phyloP scores from a whole-genome alignment of 2,797 vertebrate species.

The Lophius americanus region DNA sequence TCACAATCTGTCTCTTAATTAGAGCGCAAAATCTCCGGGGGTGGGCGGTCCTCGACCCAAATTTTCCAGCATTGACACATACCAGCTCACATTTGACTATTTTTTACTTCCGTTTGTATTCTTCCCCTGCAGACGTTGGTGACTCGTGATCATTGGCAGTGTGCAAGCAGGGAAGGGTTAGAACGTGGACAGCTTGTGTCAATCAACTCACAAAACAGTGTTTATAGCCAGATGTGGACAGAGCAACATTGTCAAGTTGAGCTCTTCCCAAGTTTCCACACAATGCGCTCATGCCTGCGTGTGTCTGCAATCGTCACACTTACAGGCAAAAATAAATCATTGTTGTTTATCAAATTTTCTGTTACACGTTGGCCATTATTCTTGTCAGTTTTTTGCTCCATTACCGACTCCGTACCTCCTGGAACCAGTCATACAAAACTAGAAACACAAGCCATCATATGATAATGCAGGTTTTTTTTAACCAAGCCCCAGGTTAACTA shows the following conservation, averaged over 20 bases:
- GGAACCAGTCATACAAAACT: neutral
- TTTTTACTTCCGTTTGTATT: constrained; percentile 50
- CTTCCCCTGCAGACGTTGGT: constrained; percentile 37
- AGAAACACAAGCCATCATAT: neutral
- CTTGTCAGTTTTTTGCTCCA: neutral
- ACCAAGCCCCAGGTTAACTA: neutral
- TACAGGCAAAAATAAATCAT: constrained; percentile 12
- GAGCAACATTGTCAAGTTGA: constrained; percentile 68
- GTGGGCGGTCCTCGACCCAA: constrained; percentile 43
- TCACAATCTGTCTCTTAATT: constrained; percentile 56
- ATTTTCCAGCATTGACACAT: constrained; percentile 50
- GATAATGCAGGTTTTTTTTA: constrained; percentile 2
- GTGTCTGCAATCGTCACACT: constrained; percentile 5
- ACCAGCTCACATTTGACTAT: constrained; percentile 23
- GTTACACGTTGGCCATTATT: neutral
- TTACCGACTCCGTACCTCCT: neutral
- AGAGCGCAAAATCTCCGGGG: constrained; percentile 42
- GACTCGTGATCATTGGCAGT: constrained; percentile 61
- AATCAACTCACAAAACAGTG: constrained; percentile 52
- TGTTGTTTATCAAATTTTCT: constrained; percentile 10
- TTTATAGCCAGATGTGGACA: constrained; percentile 76
- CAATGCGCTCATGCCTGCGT: constrained; percentile 30
- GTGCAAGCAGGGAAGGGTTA: constrained; percentile 55
- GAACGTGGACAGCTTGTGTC: constrained; percentile 57
- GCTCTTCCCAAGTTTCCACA: constrained; percentile 54